These are phyloP conservation scores for Glaucomys volans DNA, from an alignment of 2,113 vertebrate genomes.

Conservation along the genomic window DNA sequence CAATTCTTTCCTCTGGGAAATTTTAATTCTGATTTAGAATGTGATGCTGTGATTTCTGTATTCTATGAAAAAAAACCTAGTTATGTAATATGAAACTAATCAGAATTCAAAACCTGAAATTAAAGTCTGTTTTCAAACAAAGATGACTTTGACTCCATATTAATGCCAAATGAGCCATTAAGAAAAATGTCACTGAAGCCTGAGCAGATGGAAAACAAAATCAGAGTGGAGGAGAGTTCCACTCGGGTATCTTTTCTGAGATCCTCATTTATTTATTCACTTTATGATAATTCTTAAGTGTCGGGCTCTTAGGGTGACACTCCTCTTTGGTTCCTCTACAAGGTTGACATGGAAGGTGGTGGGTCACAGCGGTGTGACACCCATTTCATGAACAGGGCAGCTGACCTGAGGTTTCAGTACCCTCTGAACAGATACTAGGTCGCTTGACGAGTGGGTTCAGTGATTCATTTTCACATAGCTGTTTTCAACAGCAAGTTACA, in stretches of 20 bases:
- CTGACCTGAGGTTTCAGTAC: background rate
- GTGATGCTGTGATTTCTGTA: background rate
- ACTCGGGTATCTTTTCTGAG: background rate
- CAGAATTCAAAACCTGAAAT: constrained; percentile 47
- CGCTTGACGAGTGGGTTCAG: background rate
- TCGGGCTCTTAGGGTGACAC: background rate
- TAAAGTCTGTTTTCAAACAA: constrained; percentile 24
- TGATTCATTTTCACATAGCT: background rate
- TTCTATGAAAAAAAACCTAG: background rate
- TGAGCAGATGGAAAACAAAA: background rate
- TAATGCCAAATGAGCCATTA: background rate
- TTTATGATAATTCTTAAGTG: background rate
- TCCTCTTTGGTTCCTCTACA: background rate
- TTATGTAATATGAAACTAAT: constrained; percentile 33
- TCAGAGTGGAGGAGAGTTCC: background rate
- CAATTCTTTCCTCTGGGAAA: background rate
- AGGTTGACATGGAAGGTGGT: background rate
- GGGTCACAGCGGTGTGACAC: too few species aligned
- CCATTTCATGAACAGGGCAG: background rate
- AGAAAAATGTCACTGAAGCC: background rate
- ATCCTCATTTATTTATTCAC: background rate
- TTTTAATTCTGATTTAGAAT: constrained; percentile 57
- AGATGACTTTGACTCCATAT: background rate
- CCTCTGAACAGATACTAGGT: background rate
- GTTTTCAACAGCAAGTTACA: background rate